Percentiles rank a stretch among this genome's conserved stretches.
These are phyloP conservation scores for Dreissena rostriformis DNA, from an alignment of 1,140 invertebrate species.

Conservation along the genomic window DNA sequence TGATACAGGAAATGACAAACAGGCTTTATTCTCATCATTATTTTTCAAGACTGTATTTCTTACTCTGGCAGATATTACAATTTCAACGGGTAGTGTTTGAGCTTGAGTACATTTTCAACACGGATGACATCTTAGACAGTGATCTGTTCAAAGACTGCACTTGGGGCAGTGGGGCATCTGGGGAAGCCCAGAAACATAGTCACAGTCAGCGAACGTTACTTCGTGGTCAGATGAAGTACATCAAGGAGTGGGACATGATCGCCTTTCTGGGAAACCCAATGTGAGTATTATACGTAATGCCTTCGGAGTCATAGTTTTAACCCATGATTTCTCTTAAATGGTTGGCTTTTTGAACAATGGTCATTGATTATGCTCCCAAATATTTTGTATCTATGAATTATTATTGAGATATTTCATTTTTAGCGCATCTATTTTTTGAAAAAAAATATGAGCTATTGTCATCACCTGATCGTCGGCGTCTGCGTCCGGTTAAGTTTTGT, in stretches of 20 bases:
- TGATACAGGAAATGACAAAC: no score
- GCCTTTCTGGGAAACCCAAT: slow-evolving; percentile 93
- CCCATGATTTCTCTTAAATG: no score
- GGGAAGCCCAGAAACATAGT: background rate
- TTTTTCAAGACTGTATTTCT: no score
- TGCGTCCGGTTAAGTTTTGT: no score
- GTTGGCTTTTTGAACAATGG: no score
- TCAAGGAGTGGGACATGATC: slow-evolving; percentile 89
- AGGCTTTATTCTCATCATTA: no score
- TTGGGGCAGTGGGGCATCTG: background rate
- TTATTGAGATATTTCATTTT: no score
- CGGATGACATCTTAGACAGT: background rate
- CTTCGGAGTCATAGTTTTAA: background rate
- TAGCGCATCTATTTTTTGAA: no score
- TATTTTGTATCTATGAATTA: no score
- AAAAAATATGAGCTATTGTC: no score
- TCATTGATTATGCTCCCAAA: no score
- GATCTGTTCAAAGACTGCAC: background rate
- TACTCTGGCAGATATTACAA: slow-evolving; percentile 52
- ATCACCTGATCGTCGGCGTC: no score
- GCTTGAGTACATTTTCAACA: slow-evolving; percentile 54
- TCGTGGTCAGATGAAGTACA: slow-evolving; percentile 92
- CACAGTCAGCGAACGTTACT: slow-evolving; percentile 70
- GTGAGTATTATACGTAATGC: slow-evolving; percentile 83
- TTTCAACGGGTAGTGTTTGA: slow-evolving; percentile 60